phyloP scores from a whole-genome alignment of 2,797 vertebrate genomes.

The Pantherophis alleghaniensis region DNA sequence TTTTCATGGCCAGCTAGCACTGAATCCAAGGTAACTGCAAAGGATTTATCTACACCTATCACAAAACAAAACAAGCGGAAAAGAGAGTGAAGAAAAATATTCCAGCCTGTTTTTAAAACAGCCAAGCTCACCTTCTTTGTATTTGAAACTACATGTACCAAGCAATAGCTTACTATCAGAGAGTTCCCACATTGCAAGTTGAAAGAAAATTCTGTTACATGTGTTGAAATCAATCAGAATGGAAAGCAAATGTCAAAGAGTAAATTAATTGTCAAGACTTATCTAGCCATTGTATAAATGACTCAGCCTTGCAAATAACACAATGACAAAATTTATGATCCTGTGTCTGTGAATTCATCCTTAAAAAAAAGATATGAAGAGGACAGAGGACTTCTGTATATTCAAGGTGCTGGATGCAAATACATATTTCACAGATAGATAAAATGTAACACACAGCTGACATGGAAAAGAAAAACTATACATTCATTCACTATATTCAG shows the following conservation, averaged over 20 bases:
- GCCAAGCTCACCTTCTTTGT: background rate
- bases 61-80: slow-evolving; percentile 51
- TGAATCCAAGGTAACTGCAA: slow-evolving; percentile 87
- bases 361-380: background rate
- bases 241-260: background rate
- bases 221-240: background rate
- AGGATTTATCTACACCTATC: slow-evolving; percentile 67
- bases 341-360: background rate
- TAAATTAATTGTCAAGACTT: background rate
- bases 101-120: slow-evolving; percentile 35
- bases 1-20: slow-evolving; percentile 95
- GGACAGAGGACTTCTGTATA: background rate
- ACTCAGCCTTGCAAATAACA: background rate
- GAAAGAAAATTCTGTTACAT: background rate
- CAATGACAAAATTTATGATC: background rate
- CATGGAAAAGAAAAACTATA: background rate
- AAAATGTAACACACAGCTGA: background rate
- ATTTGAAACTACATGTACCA: background rate
- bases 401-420: background rate
- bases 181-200: background rate
- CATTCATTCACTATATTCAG: background rate
- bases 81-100: slow-evolving; percentile 21
- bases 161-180: background rate
- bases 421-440: background rate
- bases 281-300: background rate